phyloP scores from a whole-genome alignment of 2,797 vertebrate genomes.

The Adelosebastes latens region DNA sequence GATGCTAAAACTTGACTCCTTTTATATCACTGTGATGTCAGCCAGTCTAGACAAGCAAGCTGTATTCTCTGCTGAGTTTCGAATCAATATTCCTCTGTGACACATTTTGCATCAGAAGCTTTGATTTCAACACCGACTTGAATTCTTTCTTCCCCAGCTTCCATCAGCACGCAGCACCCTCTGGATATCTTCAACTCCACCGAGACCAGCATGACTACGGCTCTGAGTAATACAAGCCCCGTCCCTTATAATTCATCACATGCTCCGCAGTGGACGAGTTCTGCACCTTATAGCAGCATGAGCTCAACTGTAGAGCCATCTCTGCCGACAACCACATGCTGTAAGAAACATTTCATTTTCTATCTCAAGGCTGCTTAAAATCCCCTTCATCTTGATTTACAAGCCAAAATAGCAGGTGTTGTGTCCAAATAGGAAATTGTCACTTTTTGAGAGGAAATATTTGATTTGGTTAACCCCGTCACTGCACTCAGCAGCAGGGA shows the following conservation, averaged over 20 bases:
- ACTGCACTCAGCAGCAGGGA: too few relatives aligned
- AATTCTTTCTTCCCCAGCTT: background rate
- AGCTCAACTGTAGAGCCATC: conserved; percentile 10
- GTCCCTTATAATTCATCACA: conserved; percentile 28
- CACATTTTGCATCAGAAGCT: background rate
- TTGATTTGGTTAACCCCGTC: background rate
- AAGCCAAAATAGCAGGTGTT: background rate
- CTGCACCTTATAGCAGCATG: conserved; percentile 15
- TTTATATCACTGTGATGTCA: background rate
- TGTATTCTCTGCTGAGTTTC: background rate
- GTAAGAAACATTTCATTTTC: conserved; percentile 45
- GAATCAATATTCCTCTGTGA: background rate
- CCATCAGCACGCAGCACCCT: conserved; percentile 18
- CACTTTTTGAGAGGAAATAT: background rate
- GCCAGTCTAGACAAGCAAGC: background rate
- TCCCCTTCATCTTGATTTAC: background rate
- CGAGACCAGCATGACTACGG: conserved; percentile 21
- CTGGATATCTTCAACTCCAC: background rate
- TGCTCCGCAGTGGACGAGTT: conserved; percentile 1
- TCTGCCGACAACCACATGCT: conserved; percentile 38
- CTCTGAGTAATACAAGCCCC: conserved; percentile 29
- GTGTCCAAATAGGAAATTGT: background rate
- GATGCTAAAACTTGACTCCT: background rate
- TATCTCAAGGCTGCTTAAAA: background rate
- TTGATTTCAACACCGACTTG: background rate